phyloP scores from a whole-genome alignment of 23 tunicate species.

The Pegea sp. region DNA sequence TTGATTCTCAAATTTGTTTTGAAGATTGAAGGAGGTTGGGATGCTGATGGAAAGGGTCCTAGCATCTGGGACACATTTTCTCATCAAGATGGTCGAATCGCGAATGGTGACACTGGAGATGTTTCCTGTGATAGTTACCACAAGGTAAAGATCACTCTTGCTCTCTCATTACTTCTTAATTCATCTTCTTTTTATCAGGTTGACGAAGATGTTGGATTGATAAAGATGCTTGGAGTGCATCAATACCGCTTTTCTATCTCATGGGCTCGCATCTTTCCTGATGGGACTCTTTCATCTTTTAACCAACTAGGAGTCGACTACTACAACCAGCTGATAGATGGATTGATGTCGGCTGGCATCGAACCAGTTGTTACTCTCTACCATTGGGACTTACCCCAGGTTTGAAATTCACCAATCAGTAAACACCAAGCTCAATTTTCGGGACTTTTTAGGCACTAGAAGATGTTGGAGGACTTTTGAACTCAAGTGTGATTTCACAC shows the following conservation, averaged over 20 bases:
- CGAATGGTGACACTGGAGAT: slow-evolving; percentile 82
- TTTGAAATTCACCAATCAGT: neutral
- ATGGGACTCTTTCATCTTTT: slow-evolving; percentile 8
- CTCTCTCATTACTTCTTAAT: neutral
- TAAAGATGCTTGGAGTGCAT: slow-evolving; percentile 25
- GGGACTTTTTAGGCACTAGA: slow-evolving; percentile 10
- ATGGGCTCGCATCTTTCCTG: slow-evolving; percentile 47
- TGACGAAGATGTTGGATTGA: slow-evolving; percentile 27
- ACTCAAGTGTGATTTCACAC: slow-evolving; percentile 6
- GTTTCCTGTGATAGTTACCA: slow-evolving; percentile 97
- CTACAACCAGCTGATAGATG: slow-evolving; percentile 27
- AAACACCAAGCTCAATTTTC: neutral
- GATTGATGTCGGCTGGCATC: slow-evolving; percentile 18
- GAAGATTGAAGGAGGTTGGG: slow-evolving; percentile 96
- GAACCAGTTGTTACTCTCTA: slow-evolving; percentile 53
- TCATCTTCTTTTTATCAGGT: slow-evolving; percentile 7
- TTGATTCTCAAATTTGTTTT: neutral
- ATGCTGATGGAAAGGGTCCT: slow-evolving; percentile 87
- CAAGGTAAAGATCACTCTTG: slow-evolving; percentile 20
- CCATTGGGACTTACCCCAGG: slow-evolving; percentile 65
- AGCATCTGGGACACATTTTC: slow-evolving; percentile 91
- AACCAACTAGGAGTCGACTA: slow-evolving; percentile 39
- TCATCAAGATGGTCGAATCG: slow-evolving; percentile 31
- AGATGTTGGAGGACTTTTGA: slow-evolving; percentile 13
- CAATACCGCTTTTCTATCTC: slow-evolving; percentile 45